Base-by-base conservation (phyloP, 2,888 invertebrate species). In the Teleiodes luculella region DNA sequence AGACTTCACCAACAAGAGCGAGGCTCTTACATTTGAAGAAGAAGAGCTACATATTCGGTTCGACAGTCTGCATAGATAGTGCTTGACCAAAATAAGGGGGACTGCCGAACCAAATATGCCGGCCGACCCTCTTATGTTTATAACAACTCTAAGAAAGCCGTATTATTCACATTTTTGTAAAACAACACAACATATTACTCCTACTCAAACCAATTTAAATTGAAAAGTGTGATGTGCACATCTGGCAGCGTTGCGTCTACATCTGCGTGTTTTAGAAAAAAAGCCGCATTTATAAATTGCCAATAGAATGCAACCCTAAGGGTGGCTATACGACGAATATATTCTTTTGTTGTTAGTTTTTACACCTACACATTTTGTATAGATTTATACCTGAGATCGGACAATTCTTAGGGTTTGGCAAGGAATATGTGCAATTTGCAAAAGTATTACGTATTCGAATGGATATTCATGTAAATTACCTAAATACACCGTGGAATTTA, bases 271-370 rank as follows among this genome's bases (percentile, higher is more conserved):
- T n/a, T n/a, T 59, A 58, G 62, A 66, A 65, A 67, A 39, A 41
- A 51, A n/a, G n/a, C n/a, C 31, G 20, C 39, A 16, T 33, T 66
- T 56, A 68, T 68, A 68, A 61, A 62, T 67, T 65, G 63, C 64
- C 72, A 75, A 78, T 75, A 69, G 73, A 72, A 63, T 64, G 63
- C 64, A 65, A 74, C 70, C 74, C 73, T 68, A 57, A 70, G 71
- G 68, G 69, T 69, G 64, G 63, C 8, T n/a, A 20, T 52, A 62
- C 62, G 59, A 63, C 6, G 51, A n/a, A 41, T 28, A 41, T 18
- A 41, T 30, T 51, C 41, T 51, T 51, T 41, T 51, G 51, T 41
- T 33, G 30, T 20, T 14, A 28, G 20, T 49, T 6, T 16, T 13
- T 66, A 63, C 61, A 59, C 65, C 63, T 60, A 65, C 66, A 64